Evolutionary conservation across 2,888 invertebrate genomes (phyloP).

Genomic region (Agriopis marginaria): DNA sequence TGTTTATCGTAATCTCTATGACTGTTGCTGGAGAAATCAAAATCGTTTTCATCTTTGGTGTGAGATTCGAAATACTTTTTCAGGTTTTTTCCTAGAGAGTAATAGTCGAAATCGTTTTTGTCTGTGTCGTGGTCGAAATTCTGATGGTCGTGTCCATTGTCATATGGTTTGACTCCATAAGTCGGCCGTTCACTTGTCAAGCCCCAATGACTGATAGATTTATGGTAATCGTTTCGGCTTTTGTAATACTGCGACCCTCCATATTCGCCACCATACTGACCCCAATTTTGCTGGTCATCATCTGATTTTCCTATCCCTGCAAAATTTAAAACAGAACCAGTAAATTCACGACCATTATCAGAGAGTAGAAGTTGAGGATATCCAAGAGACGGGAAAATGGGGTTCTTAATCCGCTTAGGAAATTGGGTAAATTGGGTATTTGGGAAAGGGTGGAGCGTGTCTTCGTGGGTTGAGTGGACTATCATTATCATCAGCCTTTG

Average conservation of each 20-base stretch:
- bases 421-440: no score
- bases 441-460: no score
- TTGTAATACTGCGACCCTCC: slow-evolving; percentile 74
- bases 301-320: slow-evolving; percentile 66
- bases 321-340: slow-evolving; percentile 14
- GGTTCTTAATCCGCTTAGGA: background rate
- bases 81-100: slow-evolving; percentile 65
- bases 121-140: slow-evolving; percentile 37
- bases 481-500: no score
- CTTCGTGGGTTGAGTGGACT: no score
- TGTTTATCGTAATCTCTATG: slow-evolving; percentile 7
- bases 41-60: slow-evolving; percentile 8
- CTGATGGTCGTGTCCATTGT: slow-evolving; percentile 33
- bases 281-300: slow-evolving; percentile 83
- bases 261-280: slow-evolving; percentile 88
- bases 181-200: slow-evolving; percentile 69
- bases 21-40: background rate
- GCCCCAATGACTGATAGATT: slow-evolving; percentile 84
- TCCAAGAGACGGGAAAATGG: background rate
- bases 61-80: slow-evolving; percentile 16
- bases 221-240: slow-evolving; percentile 73
- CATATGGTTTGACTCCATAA: slow-evolving; percentile 63
- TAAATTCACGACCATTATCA: background rate
- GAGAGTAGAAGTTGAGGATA: background rate
- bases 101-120: slow-evolving; percentile 73